These are phyloP conservation scores for Odontomyia ornata DNA, from an alignment of 2,888 invertebrate species.

Conservation along the genomic window DNA sequence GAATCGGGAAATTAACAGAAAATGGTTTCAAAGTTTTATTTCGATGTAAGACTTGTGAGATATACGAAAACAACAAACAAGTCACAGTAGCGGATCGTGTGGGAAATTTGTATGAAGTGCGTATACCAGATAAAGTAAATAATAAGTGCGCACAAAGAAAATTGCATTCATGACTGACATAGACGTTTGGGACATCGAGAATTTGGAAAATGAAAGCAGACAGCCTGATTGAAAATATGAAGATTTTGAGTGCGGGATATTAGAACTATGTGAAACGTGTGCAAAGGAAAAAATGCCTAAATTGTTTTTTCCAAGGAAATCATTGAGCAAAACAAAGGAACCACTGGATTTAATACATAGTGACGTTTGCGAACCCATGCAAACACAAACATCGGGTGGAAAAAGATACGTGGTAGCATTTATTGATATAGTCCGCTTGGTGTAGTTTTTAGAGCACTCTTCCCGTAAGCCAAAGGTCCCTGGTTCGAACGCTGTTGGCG, in stretches of 20 bases:
- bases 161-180: not conserved
- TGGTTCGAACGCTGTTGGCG: too few species aligned
- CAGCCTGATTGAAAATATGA: too few species aligned
- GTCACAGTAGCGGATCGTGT: not conserved
- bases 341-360: not conserved
- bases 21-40: not conserved
- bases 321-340: too few species aligned
- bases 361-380: not conserved
- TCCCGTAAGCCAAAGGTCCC: too few species aligned
- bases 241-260: not conserved
- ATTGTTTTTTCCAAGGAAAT: not conserved
- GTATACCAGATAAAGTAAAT: not conserved
- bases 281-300: not conserved
- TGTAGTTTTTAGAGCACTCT: too few species aligned
- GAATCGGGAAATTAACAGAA: not conserved
- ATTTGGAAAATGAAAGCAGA: not conserved
- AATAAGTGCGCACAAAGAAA: not conserved
- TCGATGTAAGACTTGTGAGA: not conserved
- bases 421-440: too few species aligned
- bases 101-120: not conserved
- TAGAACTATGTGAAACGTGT: not conserved
- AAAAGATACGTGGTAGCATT: too few species aligned
- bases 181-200: not conserved
- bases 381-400: not conserved
- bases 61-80: not conserved